A percentile compares a stretch with the other conserved stretches of the same genome.
These are phyloP conservation scores for Schizothorax lantsangensis DNA, from an alignment of 2,797 vertebrate species.

Conservation along the genomic window DNA sequence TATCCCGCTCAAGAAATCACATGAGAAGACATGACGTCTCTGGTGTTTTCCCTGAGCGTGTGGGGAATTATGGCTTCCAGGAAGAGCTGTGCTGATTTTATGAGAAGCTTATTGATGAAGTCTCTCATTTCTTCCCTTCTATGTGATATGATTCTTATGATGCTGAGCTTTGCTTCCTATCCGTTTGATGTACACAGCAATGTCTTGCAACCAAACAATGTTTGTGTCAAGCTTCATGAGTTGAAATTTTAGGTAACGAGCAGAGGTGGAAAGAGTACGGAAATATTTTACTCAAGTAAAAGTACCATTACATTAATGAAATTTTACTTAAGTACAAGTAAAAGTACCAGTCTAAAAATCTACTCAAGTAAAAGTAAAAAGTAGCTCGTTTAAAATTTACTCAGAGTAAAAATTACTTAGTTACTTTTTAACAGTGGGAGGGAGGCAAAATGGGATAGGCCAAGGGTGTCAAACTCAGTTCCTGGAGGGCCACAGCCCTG, in stretches of 20 bases:
- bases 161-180: conserved; percentile 23
- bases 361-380: no score
- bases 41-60: conserved; percentile 31
- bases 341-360: no score
- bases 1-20: conserved; percentile 39
- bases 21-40: conserved; percentile 14
- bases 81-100: conserved; percentile 13
- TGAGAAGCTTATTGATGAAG: conserved; percentile 48
- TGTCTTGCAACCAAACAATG: conserved; percentile 34
- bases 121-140: conserved; percentile 44
- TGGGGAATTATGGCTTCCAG: conserved; percentile 30
- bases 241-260: background rate
- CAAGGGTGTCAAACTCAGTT: no score
- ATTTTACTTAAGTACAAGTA: no score
- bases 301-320: no score
- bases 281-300: no score
- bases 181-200: conserved; percentile 20
- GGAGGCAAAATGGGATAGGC: no score
- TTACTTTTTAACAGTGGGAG: no score
- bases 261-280: no score
- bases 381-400: no score
- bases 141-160: conserved; percentile 37
- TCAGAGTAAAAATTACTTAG: no score
- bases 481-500: no score
- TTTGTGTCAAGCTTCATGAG: background rate